Conservation (phyloP, 1,140 invertebrate genomes). For the Lordiphosa mommai region DNA sequence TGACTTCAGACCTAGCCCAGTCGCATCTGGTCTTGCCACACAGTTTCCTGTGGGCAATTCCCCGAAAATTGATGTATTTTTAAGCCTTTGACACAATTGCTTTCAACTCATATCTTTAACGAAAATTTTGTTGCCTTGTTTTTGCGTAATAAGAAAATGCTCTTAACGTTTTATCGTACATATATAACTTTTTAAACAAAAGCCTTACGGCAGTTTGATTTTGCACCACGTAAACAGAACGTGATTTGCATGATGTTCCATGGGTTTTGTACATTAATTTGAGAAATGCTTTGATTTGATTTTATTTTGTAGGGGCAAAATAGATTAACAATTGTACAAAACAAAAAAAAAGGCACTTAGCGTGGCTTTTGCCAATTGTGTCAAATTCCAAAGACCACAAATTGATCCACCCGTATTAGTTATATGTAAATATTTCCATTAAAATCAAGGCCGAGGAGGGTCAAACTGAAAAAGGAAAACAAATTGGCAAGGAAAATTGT, state of each 20-base stretch:
- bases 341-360: slow-evolving; percentile 29
- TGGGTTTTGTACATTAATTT: slow-evolving; percentile 36
- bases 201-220: slow-evolving; percentile 25
- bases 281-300: slow-evolving; percentile 31
- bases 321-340: background rate
- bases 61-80: too few relatives aligned
- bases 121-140: too few relatives aligned
- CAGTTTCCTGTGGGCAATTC: too few relatives aligned
- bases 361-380: slow-evolving; percentile 14
- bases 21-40: too few relatives aligned
- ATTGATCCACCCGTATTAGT: slow-evolving; percentile 8
- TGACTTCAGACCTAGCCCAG: too few relatives aligned
- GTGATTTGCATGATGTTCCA: slow-evolving; percentile 46
- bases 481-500: background rate
- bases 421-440: slow-evolving; percentile 39
- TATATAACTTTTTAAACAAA: slow-evolving; percentile 22
- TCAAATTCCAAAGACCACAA: slow-evolving; percentile 5
- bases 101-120: too few relatives aligned
- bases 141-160: too few relatives aligned
- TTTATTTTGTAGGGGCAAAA: background rate
- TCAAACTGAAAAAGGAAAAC: background rate
- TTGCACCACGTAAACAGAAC: slow-evolving; percentile 36
- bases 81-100: too few relatives aligned
- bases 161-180: too few relatives aligned
- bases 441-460: slow-evolving; percentile 34